phyloP scores from a whole-genome alignment of 1,140 invertebrate genomes.

The Phthorimaea operculella region DNA sequence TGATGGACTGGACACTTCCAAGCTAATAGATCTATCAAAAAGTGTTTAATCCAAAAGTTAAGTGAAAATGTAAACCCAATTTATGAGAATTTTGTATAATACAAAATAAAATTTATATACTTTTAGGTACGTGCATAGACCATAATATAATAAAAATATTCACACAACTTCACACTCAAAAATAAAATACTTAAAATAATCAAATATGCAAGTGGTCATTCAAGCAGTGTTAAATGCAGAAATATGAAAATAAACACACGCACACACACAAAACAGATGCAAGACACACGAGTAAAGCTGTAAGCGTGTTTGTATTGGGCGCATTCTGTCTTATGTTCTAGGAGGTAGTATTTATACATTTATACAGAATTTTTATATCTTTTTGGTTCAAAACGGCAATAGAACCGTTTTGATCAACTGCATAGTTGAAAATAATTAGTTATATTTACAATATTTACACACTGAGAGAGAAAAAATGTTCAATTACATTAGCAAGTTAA shows the following conservation, averaged over 20 bases:
- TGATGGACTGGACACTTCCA: too few species aligned
- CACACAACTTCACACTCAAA: neutral
- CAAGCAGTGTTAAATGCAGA: neutral
- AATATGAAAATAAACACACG: too few species aligned
- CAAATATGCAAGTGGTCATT: neutral
- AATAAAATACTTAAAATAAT: neutral
- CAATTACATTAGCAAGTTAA: neutral
- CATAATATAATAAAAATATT: neutral
- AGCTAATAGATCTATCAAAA: too few species aligned
- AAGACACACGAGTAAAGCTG: neutral
- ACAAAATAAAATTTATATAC: too few species aligned
- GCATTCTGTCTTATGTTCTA: conserved; percentile 37
- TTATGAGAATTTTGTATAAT: too few species aligned
- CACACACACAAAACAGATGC: too few species aligned
- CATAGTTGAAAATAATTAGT: too few species aligned
- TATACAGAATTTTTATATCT: conserved; percentile 9
- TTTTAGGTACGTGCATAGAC: too few species aligned
- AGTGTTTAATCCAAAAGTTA: too few species aligned
- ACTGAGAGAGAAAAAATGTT: conserved; percentile 9
- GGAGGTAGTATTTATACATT: conserved; percentile 10
- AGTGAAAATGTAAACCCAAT: too few species aligned
- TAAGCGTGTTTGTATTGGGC: conserved; percentile 13
- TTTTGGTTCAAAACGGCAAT: too few species aligned
- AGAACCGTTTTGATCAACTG: too few species aligned
- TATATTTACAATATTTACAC: conserved; percentile 27